Conservation (phyloP, 2,888 invertebrate species). For the Hofmannophila pseudospretella region DNA sequence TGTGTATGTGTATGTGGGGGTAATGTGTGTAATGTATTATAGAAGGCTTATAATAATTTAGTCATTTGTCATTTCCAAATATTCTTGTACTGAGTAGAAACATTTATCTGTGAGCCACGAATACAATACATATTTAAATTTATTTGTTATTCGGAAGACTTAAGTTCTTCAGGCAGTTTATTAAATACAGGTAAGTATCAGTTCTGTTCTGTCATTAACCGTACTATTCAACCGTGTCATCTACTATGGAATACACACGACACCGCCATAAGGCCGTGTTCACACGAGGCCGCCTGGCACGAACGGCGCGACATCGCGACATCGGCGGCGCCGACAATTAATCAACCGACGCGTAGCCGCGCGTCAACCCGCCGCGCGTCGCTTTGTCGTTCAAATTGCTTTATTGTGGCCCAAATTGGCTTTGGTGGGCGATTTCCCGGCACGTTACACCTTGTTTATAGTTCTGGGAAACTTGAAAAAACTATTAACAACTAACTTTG, state of each 20-base stretch:
- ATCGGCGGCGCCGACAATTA: conserved; percentile 32
- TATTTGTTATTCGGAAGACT: too few species aligned
- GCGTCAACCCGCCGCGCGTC: conserved; percentile 15
- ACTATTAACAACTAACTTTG: conserved; percentile 15
- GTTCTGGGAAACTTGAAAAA: conserved; percentile 10
- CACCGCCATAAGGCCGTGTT: conserved; percentile 36
- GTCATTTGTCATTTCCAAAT: too few species aligned
- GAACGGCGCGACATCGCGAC: conserved; percentile 45
- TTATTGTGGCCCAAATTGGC: conserved; percentile 30
- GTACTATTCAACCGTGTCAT: neutral
- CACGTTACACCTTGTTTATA: conserved; percentile 26
- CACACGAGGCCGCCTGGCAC: conserved; percentile 33
- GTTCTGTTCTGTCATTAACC: neutral
- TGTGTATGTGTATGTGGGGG: too few species aligned
- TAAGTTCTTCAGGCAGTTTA: too few species aligned
- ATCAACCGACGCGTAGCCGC: conserved; percentile 24
- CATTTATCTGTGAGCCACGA: too few species aligned
- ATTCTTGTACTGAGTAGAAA: too few species aligned
- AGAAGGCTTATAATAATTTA: too few species aligned
- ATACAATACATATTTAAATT: too few species aligned
- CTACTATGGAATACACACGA: conserved; percentile 3
- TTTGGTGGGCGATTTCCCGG: conserved; percentile 34
- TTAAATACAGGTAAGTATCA: too few species aligned
- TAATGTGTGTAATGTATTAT: too few species aligned
- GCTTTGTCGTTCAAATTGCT: conserved; percentile 33